A percentile compares a stretch with the other conserved stretches of the same genome.
Evolutionary conservation across 2,797 vertebrate species (phyloP).

Genomic region (Typhlichthys subterraneus): DNA sequence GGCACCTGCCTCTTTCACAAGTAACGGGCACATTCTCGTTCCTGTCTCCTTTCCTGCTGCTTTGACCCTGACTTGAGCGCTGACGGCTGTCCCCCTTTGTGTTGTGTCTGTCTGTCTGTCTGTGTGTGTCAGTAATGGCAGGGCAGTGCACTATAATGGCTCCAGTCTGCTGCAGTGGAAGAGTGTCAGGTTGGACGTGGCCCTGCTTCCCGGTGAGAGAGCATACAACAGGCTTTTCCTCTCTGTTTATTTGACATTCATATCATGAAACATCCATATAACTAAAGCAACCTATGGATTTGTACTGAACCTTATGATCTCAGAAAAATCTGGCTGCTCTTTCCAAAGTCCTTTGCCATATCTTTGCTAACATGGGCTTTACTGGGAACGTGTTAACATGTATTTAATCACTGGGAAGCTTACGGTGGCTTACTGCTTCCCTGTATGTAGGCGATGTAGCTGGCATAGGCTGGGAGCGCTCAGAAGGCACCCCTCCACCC

Average conservation of each 20-base stretch:
- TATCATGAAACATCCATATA: constrained; percentile 10
- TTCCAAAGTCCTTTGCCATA: constrained; percentile 3
- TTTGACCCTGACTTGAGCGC: constrained; percentile 39
- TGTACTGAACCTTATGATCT: constrained; percentile 10
- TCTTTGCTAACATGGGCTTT: constrained; percentile 6
- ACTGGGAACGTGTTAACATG: background rate
- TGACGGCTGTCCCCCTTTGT: constrained; percentile 40
- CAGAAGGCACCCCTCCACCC: constrained; percentile 93
- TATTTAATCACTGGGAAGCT: background rate
- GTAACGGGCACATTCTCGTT: constrained; percentile 64
- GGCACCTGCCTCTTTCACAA: constrained; percentile 99
- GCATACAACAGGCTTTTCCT: constrained; percentile 18
- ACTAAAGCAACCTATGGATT: constrained; percentile 22
- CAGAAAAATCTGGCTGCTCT: constrained; percentile 25
- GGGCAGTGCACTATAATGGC: constrained; percentile 98
- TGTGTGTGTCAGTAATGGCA: constrained; percentile 85
- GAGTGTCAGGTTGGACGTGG: constrained; percentile 94
- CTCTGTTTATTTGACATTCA: constrained; percentile 15
- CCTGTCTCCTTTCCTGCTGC: constrained; percentile 13
- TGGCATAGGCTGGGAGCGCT: constrained; percentile 97
- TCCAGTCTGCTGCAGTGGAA: constrained; percentile 99
- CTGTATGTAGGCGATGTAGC: constrained; percentile 86
- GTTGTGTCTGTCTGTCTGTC: constrained; percentile 39
- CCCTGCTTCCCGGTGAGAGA: constrained; percentile 91
- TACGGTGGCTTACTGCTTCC: background rate